A percentile compares a stretch with the other conserved stretches of the same genome.
Evolutionary conservation across 2,113 vertebrate species (phyloP).

Genomic region (Sturnus vulgaris): DNA sequence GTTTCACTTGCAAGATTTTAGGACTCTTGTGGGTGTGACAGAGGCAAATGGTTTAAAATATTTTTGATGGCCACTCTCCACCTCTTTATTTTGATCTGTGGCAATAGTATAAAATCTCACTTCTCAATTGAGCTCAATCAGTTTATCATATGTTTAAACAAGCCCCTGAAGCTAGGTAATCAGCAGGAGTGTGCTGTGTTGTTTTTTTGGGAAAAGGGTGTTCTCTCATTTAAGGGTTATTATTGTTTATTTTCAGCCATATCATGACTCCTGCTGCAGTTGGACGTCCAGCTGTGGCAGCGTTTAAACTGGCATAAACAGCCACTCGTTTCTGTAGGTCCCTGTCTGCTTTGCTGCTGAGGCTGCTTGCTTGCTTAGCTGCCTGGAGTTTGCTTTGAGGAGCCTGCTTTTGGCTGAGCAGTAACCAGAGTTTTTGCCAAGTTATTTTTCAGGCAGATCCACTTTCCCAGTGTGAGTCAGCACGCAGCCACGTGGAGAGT

Average conservation of each 20-base stretch:
- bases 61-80: neutral
- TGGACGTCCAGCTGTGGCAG: neutral
- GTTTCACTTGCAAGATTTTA: neutral
- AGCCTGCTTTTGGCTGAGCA: neutral
- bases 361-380: neutral
- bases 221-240: neutral
- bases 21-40: neutral
- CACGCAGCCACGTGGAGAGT: accelerated
- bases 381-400: neutral
- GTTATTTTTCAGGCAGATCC: neutral
- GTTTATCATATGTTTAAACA: neutral
- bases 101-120: neutral
- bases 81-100: neutral
- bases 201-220: neutral
- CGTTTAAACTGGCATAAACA: neutral
- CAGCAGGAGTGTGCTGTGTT: neutral
- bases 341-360: neutral
- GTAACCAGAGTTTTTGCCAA: neutral
- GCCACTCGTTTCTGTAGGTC: neutral
- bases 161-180: neutral
- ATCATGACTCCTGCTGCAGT: neutral
- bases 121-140: neutral
- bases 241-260: neutral
- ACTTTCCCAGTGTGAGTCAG: neutral
- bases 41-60: neutral